Evolutionary conservation across 64 coral and sea anemone species (phyloP), one percentile per base, ranked within the genome.

Genomic region (Montipora foliosa): DNA sequence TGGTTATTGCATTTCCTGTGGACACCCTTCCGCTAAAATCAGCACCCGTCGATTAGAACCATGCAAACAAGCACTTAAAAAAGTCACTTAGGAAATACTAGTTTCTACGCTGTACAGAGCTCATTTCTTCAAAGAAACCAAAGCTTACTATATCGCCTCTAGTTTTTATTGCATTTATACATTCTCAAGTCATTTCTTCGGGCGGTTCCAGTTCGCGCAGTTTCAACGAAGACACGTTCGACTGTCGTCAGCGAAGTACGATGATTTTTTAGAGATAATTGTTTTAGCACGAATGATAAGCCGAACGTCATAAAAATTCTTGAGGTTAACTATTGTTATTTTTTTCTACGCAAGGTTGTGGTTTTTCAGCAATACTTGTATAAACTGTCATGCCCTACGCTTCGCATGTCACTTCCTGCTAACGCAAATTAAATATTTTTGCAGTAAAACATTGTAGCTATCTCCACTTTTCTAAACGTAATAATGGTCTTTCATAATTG

Each of bases 221-320:
- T 37, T 37, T 37, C 37, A 37, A 37, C 37, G 37, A 37, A 11
- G 53, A 57, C 53, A 8, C 11, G 6, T 57, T 57, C 53, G 53
- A 8, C 53, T 57, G 11, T 57, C 11, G 53, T 64, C 11, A 64
- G 9, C 61, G 4, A 64, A 64, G 13, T 4, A 64, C 14, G 13
- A 64, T 64, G 17, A 9, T 37, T 37, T 37, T 37, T 37, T 37
- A 37, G 37, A 37, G 37, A 37, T 37, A 37, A 37, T 14, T 67
- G 15, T 67, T 67, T 9, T 67, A 67, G 62, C 62, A 67, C 10
- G 2, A 24, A 82, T 55, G 55, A 13, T 16, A 44, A 61, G 13
- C 44, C 61, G 15, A 68, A 84, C 44, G 81, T 84, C 61, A 84
- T 69, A 84, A 84, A 84, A 84, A 84, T 84, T 84, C 61, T 15